Conservation (phyloP, 1,140 invertebrate species). For the Scaptomyza graminum region DNA sequence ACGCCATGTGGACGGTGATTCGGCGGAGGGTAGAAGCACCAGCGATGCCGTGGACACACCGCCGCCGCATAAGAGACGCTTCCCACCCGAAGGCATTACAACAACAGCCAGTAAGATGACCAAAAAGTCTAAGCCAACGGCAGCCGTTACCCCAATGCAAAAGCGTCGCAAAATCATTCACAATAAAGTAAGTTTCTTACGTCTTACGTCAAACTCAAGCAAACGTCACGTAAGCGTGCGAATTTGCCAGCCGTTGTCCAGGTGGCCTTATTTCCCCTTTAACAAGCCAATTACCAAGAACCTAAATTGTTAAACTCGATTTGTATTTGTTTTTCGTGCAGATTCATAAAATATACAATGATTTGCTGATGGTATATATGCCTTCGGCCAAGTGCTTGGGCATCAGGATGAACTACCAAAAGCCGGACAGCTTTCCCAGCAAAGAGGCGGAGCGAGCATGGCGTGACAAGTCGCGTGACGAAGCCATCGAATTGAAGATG, state of each 20-base stretch:
- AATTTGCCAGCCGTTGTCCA: no score
- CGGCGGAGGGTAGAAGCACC: conserved; percentile 28
- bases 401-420: conserved; percentile 85
- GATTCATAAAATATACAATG: conserved; percentile 54
- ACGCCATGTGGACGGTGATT: conserved; percentile 82
- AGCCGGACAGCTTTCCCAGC: conserved; percentile 84
- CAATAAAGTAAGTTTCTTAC: neutral
- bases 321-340: neutral
- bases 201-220: no score
- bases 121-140: conserved; percentile 67
- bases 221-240: no score
- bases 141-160: conserved; percentile 68
- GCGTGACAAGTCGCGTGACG: conserved; percentile 86
- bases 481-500: conserved; percentile 84
- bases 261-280: no score
- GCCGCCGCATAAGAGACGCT: conserved; percentile 55
- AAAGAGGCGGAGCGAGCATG: conserved; percentile 86
- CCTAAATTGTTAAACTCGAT: no score
- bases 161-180: conserved; percentile 44
- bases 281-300: no score
- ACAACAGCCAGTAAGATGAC: conserved; percentile 31
- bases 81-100: conserved; percentile 53
- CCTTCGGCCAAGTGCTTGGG: conserved; percentile 86
- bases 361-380: conserved; percentile 85
- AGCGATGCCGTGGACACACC: conserved; percentile 24